Evolutionary conservation across 2,888 invertebrate species (phyloP).

Genomic region (Torymus tubicola): DNA sequence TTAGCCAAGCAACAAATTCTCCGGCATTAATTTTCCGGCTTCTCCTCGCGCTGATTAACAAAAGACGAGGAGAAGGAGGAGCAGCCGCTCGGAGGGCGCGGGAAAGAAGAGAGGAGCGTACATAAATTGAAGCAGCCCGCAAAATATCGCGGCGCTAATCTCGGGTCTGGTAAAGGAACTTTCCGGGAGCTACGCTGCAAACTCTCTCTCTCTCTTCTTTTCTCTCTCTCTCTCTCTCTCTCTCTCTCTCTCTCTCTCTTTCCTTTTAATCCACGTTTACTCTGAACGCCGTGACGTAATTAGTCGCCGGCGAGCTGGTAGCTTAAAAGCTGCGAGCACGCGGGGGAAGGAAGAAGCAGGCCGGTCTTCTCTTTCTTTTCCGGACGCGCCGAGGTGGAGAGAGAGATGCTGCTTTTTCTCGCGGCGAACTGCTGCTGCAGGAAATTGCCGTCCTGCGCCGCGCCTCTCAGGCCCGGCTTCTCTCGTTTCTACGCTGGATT

Average conservation of each 20-base stretch:
- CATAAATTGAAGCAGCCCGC: conserved; percentile 51
- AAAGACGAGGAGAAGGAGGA: conserved; percentile 34
- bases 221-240: no score
- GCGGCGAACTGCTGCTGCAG: no score
- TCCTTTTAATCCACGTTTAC: conserved; percentile 75
- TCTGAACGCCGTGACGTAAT: conserved; percentile 74
- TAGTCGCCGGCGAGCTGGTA: conserved; percentile 67
- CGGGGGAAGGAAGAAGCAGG: no score
- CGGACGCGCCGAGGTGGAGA: background rate
- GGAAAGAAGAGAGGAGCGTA: background rate
- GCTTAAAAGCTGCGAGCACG: conserved; percentile 44
- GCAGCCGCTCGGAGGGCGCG: background rate
- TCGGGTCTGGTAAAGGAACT: conserved; percentile 63
- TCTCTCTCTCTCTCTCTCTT: no score
- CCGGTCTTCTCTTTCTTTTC: conserved; percentile 9
- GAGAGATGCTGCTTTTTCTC: no score
- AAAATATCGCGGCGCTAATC: conserved; percentile 52
- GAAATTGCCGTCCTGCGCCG: no score
- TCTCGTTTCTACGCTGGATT: background rate
- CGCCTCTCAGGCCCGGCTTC: no score
- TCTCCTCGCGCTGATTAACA: conserved; percentile 44
- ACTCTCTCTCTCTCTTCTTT: no score
- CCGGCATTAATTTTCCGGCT: conserved; percentile 53
- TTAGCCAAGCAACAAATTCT: conserved; percentile 56
- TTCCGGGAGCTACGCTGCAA: conserved; percentile 61